These are phyloP conservation scores for Ips typographus DNA, from an alignment of 1,140 invertebrate species.

Conservation along the genomic window DNA sequence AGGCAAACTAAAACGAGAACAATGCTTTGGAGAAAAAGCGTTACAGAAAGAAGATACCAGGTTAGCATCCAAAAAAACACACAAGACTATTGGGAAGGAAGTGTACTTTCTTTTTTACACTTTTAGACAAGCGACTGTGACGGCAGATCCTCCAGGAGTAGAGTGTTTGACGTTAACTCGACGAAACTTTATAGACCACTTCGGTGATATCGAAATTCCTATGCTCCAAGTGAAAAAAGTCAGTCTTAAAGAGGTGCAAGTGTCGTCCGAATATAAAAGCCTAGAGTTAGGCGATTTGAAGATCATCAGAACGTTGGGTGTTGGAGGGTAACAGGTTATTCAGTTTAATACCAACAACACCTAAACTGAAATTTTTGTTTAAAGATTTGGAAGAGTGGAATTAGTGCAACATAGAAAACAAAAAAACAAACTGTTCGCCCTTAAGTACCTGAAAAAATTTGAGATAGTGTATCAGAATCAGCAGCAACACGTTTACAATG, in stretches of 20 bases:
- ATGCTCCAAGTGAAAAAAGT: constrained; percentile 47
- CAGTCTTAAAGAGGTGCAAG: constrained; percentile 7
- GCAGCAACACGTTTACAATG: constrained; percentile 86
- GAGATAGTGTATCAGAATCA: constrained; percentile 92
- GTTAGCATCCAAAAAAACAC: background rate
- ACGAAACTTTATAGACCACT: constrained; percentile 55
- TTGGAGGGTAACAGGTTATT: constrained; percentile 65
- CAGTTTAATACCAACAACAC: background rate
- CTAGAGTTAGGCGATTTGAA: constrained; percentile 78
- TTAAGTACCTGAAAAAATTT: constrained; percentile 91
- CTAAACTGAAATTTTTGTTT: background rate
- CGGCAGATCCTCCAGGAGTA: constrained; percentile 82
- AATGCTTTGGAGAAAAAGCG: constrained; percentile 81
- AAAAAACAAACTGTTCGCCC: constrained; percentile 72
- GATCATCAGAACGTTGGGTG: constrained; percentile 81
- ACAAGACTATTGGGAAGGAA: background rate
- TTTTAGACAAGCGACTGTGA: constrained; percentile 80
- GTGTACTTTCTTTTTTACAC: background rate
- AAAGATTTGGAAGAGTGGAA: constrained; percentile 84
- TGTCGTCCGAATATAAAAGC: constrained; percentile 60
- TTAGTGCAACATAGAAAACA: constrained; percentile 65
- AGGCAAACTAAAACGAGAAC: constrained; percentile 65
- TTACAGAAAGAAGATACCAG: constrained; percentile 74
- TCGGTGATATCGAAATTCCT: constrained; percentile 47
- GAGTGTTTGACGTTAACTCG: constrained; percentile 89